Evolutionary conservation across 2,113 vertebrate species (phyloP).

Genomic region (Pelmatolapia mariae): DNA sequence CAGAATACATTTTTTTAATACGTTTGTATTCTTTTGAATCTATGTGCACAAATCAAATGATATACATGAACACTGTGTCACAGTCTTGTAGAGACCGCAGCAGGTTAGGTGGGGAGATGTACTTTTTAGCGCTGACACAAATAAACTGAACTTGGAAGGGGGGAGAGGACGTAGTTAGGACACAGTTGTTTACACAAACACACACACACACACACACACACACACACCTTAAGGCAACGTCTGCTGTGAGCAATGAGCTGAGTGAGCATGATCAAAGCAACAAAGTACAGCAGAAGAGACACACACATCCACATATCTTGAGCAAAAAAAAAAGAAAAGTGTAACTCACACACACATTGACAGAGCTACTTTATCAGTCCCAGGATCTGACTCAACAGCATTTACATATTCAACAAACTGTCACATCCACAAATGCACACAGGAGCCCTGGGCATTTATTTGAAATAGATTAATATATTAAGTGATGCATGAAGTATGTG

Average conservation of each 20-base stretch:
- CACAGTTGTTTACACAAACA: conserved; percentile 38
- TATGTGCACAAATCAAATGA: neutral
- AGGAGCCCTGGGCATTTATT: conserved; percentile 36
- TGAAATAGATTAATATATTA: conserved; percentile 49
- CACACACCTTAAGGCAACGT: conserved; percentile 59
- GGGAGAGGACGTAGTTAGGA: conserved; percentile 14
- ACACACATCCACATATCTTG: conserved; percentile 26
- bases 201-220: neutral
- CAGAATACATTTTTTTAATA: neutral
- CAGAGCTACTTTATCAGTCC: conserved; percentile 56
- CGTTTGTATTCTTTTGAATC: neutral
- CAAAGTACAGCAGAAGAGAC: conserved; percentile 54
- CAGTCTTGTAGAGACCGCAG: neutral
- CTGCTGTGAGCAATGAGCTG: conserved; percentile 62
- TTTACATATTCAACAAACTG: conserved; percentile 70
- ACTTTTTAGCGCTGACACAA: conserved; percentile 1
- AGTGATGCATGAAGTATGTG: conserved; percentile 49
- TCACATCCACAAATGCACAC: conserved; percentile 44
- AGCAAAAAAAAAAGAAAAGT: conserved; percentile 9
- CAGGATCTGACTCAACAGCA: conserved; percentile 48
- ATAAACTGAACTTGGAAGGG: conserved; percentile 30
- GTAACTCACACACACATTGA: conserved; percentile 17
- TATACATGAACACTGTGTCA: neutral
- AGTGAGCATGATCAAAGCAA: conserved; percentile 71
- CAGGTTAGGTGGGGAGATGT: neutral